Percentiles rank a stretch among this genome's conserved stretches.
These are phyloP conservation scores for Linurgus olivaceus DNA, from an alignment of 2,797 vertebrate genomes.

Conservation along the genomic window DNA sequence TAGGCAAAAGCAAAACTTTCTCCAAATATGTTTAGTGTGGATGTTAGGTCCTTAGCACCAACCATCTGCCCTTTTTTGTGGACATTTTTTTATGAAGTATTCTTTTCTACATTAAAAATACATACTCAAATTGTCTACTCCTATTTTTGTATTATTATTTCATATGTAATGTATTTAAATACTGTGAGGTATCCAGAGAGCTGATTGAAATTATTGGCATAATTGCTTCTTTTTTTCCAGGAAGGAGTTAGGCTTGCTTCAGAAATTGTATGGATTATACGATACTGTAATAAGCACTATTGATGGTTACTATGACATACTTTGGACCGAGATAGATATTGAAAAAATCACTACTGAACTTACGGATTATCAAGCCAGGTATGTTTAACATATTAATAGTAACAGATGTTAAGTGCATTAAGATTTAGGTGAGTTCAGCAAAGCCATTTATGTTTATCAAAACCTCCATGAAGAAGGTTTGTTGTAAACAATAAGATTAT, in stretches of 20 bases:
- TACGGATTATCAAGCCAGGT: constrained; percentile 83
- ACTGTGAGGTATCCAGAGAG: neutral
- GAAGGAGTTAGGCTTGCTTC: constrained; percentile 83
- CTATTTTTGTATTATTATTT: neutral
- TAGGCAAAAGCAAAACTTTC: neutral
- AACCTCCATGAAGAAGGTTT: neutral
- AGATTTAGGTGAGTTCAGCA: neutral
- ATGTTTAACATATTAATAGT: neutral
- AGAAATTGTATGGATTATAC: constrained; percentile 85
- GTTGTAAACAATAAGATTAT: neutral
- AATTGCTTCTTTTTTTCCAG: constrained; percentile 40
- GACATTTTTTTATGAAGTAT: neutral
- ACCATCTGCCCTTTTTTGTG: neutral
- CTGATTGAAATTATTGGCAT: neutral
- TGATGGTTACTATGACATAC: constrained; percentile 79
- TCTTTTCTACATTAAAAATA: neutral
- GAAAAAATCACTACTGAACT: constrained; percentile 83
- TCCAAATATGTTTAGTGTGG: neutral
- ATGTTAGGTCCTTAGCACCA: neutral
- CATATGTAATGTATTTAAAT: neutral
- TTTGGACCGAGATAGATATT: constrained; percentile 82
- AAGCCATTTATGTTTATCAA: neutral
- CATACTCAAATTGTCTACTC: neutral
- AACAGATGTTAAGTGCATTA: neutral
- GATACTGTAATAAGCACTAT: constrained; percentile 81